Evolutionary conservation across 1,140 invertebrate genomes (phyloP), one percentile per base, ranked within the genome.

Genomic region (Apis dorsata): DNA sequence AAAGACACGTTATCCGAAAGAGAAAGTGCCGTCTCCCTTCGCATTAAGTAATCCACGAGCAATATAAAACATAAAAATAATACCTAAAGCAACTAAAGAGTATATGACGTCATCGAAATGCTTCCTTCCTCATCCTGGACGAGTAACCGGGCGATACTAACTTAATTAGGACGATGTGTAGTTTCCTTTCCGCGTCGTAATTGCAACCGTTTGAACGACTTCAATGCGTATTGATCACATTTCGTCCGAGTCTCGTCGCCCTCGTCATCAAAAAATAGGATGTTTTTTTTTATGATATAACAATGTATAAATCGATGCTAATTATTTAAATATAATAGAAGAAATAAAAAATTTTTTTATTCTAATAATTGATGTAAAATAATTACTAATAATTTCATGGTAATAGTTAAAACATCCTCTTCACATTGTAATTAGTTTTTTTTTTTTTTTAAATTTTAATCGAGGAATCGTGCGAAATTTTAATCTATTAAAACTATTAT

Each of bases 1-100:
- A 83, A 88, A 88, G 83, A 84, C 65, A 81, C 82, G 84, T 88
- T 85, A 83, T 49, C 65, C 62, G 87, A 88, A 83, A 87, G 84
- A 88, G 87, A 86, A 88, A 86, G 86, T 81, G 80, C 65, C 68
- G 81, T 85, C 86, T 83, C 75, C 83, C 69, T 74, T 69, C 44
- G 69, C 81, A 86, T 88, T 88, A 86, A 86, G 86, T 88, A 86
- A 88, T 88, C 81, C 87, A 80, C 72, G 65, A 66, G 28, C 80
- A 44, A 73, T 74, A 65, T 68, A 76, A 80, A 72, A 49, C 57
- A 53, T 59, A 65, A 85, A 83, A 85, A 80, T 44, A 88, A 66
- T 60, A 44, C 5, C 34, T 44, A 53, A 8, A 73, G 21, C 28
- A 21, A 34, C 66, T 8, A 21, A 12, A 51, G 19, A 49, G 21